Evolutionary conservation across 2,113 vertebrate species (phyloP), one percentile per base, ranked within the genome.

Genomic region (Corvus moneduloides): DNA sequence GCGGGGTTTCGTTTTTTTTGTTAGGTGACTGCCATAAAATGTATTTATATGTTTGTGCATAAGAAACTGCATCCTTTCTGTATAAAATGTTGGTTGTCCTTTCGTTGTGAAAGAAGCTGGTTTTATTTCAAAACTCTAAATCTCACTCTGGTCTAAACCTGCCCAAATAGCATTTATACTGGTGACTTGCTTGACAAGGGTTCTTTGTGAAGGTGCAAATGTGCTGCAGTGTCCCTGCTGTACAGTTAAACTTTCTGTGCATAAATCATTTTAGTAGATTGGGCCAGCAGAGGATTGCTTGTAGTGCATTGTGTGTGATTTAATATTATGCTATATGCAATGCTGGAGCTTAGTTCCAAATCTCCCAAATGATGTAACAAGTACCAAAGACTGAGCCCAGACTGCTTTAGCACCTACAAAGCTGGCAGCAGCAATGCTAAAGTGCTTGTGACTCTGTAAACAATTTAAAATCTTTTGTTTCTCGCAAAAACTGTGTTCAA

Each of bases 21-120:
- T 76, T 92, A 69, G 79, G 90, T 94, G 86, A 88, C 81, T 93
- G 84, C 93, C 66, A 91, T 96, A 96, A 97, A 97, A 87, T 89
- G 76, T 96, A 96, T 97, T 96, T 97, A 97, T 97, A 96, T 94
- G 75, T 86, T 90, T 96, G 91, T 90, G 94, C 82, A 92, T 92
- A 93, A 84, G 95, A 94, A 96, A 92, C 90, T 23, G 35, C 58
- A 27, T 90, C 62, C 77, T 95, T 91, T 87, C 91, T 14, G 18
- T 89, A 93, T 92, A 91, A 92, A 93, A 94, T 94, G 84, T 89
- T 91, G 39, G 61, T 90, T 89, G 89, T 93, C 78, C 71, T 95
- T 91, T 94, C 1, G 0, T 71, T 56, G 15, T 56, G 89, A 86
- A 96, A 68, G 94, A 85, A 93, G 49, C 58, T 84, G 91, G 56